These are phyloP conservation scores for Melanchra persicariae DNA, from an alignment of 2,888 invertebrate species.

Conservation along the genomic window DNA sequence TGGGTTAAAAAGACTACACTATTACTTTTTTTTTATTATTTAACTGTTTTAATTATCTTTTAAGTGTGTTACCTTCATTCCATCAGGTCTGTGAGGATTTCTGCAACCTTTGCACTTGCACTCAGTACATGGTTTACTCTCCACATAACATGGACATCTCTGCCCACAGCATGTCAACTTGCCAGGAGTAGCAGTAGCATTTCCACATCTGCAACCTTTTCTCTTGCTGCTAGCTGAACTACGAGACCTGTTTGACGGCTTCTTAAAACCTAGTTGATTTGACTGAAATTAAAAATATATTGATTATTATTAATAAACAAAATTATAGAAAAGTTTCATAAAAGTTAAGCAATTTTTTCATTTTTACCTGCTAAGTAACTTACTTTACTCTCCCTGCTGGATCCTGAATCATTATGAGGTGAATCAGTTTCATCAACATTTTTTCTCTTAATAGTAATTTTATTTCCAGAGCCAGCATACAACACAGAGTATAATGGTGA, in stretches of 20 bases:
- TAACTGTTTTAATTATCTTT: too few species aligned
- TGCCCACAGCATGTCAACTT: conserved; percentile 98
- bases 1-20: too few species aligned
- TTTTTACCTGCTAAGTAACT: conserved; percentile 35
- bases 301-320: conserved; percentile 55
- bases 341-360: not conserved
- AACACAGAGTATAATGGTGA: conserved; percentile 93
- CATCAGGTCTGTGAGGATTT: conserved; percentile 96
- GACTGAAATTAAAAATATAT: conserved; percentile 76
- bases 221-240: conserved; percentile 89
- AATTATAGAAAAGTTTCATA: conserved; percentile 42
- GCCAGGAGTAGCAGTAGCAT: conserved; percentile 96
- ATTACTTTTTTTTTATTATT: not conserved
- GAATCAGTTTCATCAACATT: conserved; percentile 91
- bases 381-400: conserved; percentile 85
- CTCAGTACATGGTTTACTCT: conserved; percentile 96
- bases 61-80: conserved; percentile 92
- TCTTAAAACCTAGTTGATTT: conserved; percentile 86
- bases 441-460: conserved; percentile 96
- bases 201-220: conserved; percentile 97
- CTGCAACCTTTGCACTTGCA: conserved; percentile 98
- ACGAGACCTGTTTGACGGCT: conserved; percentile 86
- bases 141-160: conserved; percentile 98
- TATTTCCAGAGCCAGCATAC: conserved; percentile 95
- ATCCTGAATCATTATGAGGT: conserved; percentile 79